Base-by-base conservation (phyloP, 1,140 invertebrate genomes). In the Zaprionus kolodkinae region DNA sequence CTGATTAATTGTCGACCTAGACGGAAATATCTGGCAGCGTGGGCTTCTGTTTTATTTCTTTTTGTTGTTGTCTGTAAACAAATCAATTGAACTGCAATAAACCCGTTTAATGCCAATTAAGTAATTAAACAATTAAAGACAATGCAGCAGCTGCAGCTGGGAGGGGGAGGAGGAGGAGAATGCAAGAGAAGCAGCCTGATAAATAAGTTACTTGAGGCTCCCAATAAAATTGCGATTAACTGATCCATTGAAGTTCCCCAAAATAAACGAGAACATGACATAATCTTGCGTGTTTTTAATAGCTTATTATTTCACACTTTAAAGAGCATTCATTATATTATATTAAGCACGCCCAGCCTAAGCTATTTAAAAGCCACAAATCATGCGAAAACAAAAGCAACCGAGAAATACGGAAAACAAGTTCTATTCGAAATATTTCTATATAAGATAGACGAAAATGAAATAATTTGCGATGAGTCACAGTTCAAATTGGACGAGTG, bases 291-390 rank as follows among this genome's bases (percentile, higher is more conserved):
- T 25, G 17, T 17, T 50, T 21, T 50, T 50, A 50, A 10, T 50
- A 12, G 7, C 15, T 11, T 21, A 25, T 50, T 21, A 25, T 50
- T 50, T 50, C 15, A 50, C 45, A 48, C 45, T 11, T 45, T 45
- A 36, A 50, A 68, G 50, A 63, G 55, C 71, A 74, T 74, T 62
- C 64, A 71, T 77, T 76, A 62, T 73, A 82, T 87, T 79, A 56
- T 73, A 82, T 87, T 79, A 56, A 54, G 48, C 62, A 74, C 76
- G 72, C 72, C 54, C 56, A 57, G 36, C 36, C 52, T 30, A 57
- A 60, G 59, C 84, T 75, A 87, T 87, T 84, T 88, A 88, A 88
- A 84, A 84, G 80, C 80, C 84, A 88, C 83, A 87, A 87, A 87
- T 87, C 80, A 87, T 64, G 56, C 55, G 38, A 66, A 52, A 66